These are phyloP conservation scores for Hirtodrosophila trivittata DNA, from an alignment of 2,888 invertebrate genomes.

Conservation along the genomic window DNA sequence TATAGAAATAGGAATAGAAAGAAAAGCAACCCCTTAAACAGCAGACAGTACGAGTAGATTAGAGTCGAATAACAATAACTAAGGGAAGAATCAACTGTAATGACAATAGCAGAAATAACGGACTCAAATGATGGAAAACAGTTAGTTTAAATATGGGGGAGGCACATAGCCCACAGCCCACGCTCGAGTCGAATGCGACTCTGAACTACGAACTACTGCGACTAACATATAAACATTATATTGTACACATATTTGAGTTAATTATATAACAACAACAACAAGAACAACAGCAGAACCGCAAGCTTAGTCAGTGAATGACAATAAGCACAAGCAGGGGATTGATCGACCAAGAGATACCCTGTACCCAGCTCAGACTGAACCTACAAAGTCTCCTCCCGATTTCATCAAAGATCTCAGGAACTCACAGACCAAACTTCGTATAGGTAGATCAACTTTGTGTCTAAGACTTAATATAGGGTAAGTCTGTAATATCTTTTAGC, in stretches of 20 bases:
- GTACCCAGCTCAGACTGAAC: too few relatives aligned
- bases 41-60: too few relatives aligned
- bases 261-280: constrained; percentile 66
- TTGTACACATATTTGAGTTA: constrained; percentile 75
- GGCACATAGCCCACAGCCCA: constrained; percentile 36
- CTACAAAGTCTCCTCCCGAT: too few relatives aligned
- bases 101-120: constrained; percentile 41
- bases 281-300: constrained; percentile 18
- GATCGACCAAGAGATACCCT: constrained; percentile 7
- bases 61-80: constrained; percentile 40
- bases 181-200: constrained; percentile 33
- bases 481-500: too few relatives aligned
- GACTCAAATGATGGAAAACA: constrained; percentile 6
- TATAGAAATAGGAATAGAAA: constrained; percentile 12
- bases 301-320: constrained; percentile 8
- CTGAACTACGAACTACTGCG: constrained; percentile 74
- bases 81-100: constrained; percentile 43
- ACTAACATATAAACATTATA: too few relatives aligned
- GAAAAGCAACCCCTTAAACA: constrained; percentile 42
- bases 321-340: constrained; percentile 10
- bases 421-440: too few relatives aligned
- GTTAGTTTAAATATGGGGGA: constrained; percentile 66
- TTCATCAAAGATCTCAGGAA: too few relatives aligned
- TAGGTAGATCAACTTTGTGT: too few relatives aligned
- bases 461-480: too few relatives aligned